Conservation (phyloP, 2,888 invertebrate species). For the Apoda limacodes region DNA sequence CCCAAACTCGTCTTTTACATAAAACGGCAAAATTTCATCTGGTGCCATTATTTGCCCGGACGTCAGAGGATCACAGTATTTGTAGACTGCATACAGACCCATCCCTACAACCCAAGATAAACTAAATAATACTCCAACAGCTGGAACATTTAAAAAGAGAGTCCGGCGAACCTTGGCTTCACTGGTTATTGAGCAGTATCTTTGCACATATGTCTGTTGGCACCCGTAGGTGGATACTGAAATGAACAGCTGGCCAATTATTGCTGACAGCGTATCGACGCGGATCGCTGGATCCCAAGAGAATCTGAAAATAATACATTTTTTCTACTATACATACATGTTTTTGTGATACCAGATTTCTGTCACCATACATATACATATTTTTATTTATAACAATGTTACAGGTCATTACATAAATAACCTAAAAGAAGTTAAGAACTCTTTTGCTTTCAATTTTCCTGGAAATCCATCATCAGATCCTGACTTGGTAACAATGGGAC, state of each 20-base stretch:
- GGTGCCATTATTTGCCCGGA: slow-evolving; percentile 80
- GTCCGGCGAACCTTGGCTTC: slow-evolving; percentile 67
- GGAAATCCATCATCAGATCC: too few relatives aligned
- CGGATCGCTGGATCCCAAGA: slow-evolving; percentile 78
- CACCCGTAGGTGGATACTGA: slow-evolving; percentile 90
- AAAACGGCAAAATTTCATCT: slow-evolving; percentile 90
- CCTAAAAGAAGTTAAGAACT: too few relatives aligned
- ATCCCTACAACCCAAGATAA: slow-evolving; percentile 89
- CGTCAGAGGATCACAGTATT: slow-evolving; percentile 83
- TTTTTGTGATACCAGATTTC: too few relatives aligned
- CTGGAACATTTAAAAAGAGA: slow-evolving; percentile 81
- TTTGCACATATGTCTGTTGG: slow-evolving; percentile 89
- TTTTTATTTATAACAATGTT: too few relatives aligned
- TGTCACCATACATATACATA: too few relatives aligned
- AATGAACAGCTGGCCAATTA: slow-evolving; percentile 87
- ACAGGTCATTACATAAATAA: too few relatives aligned
- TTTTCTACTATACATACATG: too few relatives aligned
- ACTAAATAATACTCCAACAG: slow-evolving; percentile 82
- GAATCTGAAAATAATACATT: too few relatives aligned
- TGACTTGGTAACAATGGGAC: too few relatives aligned
- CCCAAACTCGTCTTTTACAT: slow-evolving; percentile 87
- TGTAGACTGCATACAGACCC: slow-evolving; percentile 87
- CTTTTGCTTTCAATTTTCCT: too few relatives aligned
- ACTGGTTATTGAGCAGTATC: slow-evolving; percentile 82
- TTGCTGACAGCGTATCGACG: slow-evolving; percentile 83